Conservation (phyloP, 2,797 vertebrate genomes). For the Enteromius paludinosus region DNA sequence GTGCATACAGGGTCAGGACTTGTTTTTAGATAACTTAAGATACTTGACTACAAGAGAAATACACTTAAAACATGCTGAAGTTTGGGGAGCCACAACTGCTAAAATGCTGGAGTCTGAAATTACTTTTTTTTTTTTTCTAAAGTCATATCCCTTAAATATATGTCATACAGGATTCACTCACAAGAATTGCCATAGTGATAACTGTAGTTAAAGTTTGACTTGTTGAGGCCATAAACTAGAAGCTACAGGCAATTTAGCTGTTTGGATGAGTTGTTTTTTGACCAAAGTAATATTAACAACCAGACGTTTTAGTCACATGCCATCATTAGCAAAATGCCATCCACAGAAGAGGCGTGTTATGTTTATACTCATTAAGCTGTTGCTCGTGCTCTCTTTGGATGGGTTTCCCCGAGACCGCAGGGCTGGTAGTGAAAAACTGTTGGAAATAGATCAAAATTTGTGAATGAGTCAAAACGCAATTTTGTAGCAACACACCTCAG, state of each 20-base stretch:
- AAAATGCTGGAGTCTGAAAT: neutral
- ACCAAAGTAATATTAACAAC: neutral
- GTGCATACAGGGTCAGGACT: neutral
- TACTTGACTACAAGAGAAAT: neutral
- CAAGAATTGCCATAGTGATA: neutral
- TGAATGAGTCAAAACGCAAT: conserved; percentile 21
- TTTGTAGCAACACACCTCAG: conserved; percentile 4
- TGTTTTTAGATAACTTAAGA: neutral
- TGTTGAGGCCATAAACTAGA: neutral
- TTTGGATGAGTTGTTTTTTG: neutral
- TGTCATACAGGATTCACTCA: neutral
- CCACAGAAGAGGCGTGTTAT: neutral
- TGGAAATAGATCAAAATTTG: conserved; percentile 15
- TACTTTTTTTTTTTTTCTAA: neutral
- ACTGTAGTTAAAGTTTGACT: neutral
- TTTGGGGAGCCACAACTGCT: neutral
- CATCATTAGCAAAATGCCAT: neutral
- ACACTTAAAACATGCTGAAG: neutral
- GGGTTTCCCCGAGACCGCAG: conserved; percentile 11
- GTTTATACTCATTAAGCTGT: conserved; percentile 3
- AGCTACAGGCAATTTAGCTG: neutral
- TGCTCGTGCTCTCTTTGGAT: conserved; percentile 3
- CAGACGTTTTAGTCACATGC: neutral
- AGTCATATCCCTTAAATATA: neutral
- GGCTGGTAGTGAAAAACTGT: conserved; percentile 3